Percentiles rank a stretch among this genome's conserved stretches.
Conservation (phyloP, 2,113 vertebrate genomes). For the Alexandromys fortis region DNA sequence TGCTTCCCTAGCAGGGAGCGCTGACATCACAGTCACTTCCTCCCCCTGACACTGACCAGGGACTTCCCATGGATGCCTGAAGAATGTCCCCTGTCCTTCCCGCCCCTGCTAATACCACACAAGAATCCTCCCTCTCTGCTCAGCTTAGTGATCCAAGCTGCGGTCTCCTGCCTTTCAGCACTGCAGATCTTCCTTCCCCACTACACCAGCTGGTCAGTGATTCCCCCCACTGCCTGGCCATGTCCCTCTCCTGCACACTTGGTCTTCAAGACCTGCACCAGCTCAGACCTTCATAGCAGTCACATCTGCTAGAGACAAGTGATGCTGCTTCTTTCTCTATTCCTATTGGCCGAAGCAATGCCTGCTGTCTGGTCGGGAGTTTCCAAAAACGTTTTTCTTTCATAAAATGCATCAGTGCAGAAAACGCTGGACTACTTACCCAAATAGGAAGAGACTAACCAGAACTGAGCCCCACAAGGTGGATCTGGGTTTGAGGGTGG, state of each 20-base stretch:
- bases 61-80: background rate
- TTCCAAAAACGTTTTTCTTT: slow-evolving; percentile 34
- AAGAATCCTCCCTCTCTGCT: background rate
- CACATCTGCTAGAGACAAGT: slow-evolving; percentile 52
- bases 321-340: background rate
- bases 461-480: background rate
- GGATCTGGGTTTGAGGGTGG: background rate
- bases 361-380: rapidly evolving
- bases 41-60: slow-evolving; percentile 32
- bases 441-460: background rate
- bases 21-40: background rate
- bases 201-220: background rate
- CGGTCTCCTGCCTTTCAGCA: background rate
- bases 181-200: background rate
- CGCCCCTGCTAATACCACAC: background rate
- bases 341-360: slow-evolving; percentile 33
- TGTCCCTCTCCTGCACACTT: background rate
- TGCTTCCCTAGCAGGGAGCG: background rate
- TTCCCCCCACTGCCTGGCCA: rapidly evolving
- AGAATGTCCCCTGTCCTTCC: background rate
- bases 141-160: background rate
- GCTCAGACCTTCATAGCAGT: background rate
- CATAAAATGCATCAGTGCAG: background rate
- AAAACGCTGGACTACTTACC: background rate
- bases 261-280: background rate